phyloP scores from a whole-genome alignment of 2,797 vertebrate species.

The Adelosebastes latens region DNA sequence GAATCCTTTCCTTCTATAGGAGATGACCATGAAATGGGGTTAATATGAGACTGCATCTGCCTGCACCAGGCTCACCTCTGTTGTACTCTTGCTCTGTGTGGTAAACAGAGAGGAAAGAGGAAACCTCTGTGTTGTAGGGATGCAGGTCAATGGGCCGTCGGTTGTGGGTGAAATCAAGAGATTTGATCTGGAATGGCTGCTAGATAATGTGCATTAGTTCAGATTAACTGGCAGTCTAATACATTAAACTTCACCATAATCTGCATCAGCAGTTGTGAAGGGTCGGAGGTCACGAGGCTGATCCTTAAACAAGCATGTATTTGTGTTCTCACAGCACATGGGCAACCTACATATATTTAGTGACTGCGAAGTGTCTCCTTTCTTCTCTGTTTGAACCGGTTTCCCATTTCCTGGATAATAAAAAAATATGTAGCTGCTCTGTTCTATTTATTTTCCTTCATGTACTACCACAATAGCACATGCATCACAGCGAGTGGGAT shows the following conservation, averaged over 20 bases:
- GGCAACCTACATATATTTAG: constrained; percentile 41
- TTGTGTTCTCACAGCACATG: constrained; percentile 57
- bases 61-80: background rate
- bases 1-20: background rate
- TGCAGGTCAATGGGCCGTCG: constrained; percentile 22
- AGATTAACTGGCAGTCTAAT: constrained; percentile 63
- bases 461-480: constrained; percentile 45
- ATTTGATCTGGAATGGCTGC: constrained; percentile 35
- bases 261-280: constrained; percentile 40
- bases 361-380: constrained; percentile 37
- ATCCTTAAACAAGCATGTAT: constrained; percentile 53
- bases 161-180: background rate
- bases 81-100: background rate
- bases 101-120: background rate
- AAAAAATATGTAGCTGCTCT: constrained; percentile 25
- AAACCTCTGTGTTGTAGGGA: background rate
- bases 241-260: constrained; percentile 64
- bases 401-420: constrained; percentile 58
- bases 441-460: constrained; percentile 64
- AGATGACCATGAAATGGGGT: background rate
- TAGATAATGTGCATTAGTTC: constrained; percentile 65
- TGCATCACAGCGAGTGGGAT: constrained; percentile 24
- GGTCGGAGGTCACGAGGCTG: constrained; percentile 42
- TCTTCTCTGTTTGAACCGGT: constrained; percentile 58
- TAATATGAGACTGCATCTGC: background rate